Evolutionary conservation across 2,797 vertebrate genomes (phyloP), one percentile per base, ranked within the genome.

Genomic region (Pseudomugil tenellus): DNA sequence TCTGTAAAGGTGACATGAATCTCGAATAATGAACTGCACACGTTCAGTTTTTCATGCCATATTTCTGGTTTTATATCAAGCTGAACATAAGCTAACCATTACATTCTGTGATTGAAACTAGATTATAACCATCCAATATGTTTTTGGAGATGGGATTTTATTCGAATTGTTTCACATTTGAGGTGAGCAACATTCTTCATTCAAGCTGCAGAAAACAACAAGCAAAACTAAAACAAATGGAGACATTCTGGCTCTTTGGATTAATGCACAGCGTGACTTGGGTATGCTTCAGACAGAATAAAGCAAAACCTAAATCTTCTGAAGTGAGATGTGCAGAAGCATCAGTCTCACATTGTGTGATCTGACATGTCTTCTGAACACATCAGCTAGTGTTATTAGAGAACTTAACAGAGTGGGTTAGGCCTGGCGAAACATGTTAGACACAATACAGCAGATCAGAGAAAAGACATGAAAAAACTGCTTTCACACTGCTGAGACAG

Each of bases 361-460:
- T 81, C 84, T 77, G 78, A 87, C 84, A 72, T 78, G 79, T 84
- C 79, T 65, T 81, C 76, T 51, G 6, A 70, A 79, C 75, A 75
- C 72, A 72, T 85, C 75, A 77, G 79, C 82, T 31, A 32, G 79
- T 63, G 64, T 73, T 77, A 84, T 84, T 79, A 89, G 70, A 81
- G 71, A 72, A 79, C 63, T 74, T 79, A 83, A 87, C 84, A 73
- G 79, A 52, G 32, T 34, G 62, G 77, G 69, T 78, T 84, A 79
- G 79, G 80, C 62, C 77, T 74, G 68, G 76, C 59, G 74, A 72
- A 76, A 84, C 61, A 57, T 63, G 79, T 84, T 81, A 82, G 81
- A 83, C 81, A 76, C 64, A 70, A 81, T 61, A 80, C 81, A 60
- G 73, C 74, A 84, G 84, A 91, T 87, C 80, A 85, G 75, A 85